Evolutionary conservation across 2,113 vertebrate genomes (phyloP).

Genomic region (Tautogolabrus adspersus): DNA sequence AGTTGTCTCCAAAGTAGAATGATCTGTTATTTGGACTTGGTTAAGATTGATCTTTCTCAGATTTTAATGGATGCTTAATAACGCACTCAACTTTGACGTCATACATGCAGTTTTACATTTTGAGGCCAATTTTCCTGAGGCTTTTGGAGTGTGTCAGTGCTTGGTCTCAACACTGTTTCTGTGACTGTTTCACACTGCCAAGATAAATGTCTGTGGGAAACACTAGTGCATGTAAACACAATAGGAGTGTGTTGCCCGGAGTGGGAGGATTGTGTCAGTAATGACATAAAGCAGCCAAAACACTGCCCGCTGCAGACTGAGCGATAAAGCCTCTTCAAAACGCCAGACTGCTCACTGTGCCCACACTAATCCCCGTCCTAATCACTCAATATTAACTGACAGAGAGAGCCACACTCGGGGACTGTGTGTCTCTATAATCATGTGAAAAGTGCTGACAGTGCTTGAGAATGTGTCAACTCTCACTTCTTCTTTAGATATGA

Average conservation of each 20-base stretch:
- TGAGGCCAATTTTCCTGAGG: not conserved
- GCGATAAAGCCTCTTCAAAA: constrained; percentile 65
- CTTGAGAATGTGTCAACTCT: constrained; percentile 46
- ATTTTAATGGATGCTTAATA: not conserved
- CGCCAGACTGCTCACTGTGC: constrained; percentile 62
- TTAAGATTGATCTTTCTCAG: not conserved
- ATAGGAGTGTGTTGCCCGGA: constrained; percentile 40
- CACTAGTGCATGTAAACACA: constrained; percentile 37
- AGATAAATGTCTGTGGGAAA: constrained; percentile 41
- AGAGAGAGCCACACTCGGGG: constrained; percentile 36
- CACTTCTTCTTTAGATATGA: constrained; percentile 16
- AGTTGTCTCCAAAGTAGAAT: too few species aligned
- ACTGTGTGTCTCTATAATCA: constrained; percentile 43
- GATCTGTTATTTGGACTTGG: not conserved
- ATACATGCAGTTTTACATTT: not conserved
- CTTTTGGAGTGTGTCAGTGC: not conserved
- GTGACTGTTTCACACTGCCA: constrained; percentile 12
- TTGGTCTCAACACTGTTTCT: constrained; percentile 39
- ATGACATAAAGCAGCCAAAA: constrained; percentile 62
- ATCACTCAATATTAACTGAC: constrained; percentile 60
- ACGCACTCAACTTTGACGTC: not conserved
- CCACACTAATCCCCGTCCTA: constrained; percentile 62
- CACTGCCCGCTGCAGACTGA: constrained; percentile 33
- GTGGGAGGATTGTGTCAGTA: constrained; percentile 59
- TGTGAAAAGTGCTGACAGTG: constrained; percentile 23